phyloP scores from a whole-genome alignment of 2,888 invertebrate genomes.

The Phytoseiulus persimilis region DNA sequence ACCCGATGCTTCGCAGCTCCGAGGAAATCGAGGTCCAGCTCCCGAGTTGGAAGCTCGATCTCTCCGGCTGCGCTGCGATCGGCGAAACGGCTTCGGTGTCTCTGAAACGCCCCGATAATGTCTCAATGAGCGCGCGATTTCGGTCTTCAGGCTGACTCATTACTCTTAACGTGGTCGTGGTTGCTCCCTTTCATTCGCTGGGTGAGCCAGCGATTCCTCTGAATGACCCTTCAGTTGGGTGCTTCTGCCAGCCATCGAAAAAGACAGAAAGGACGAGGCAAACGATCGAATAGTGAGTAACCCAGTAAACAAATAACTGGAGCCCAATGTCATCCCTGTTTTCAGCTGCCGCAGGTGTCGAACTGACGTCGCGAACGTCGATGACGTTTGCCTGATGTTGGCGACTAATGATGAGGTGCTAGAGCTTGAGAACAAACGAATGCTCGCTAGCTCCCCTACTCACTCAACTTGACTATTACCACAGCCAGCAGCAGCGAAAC shows the following conservation, averaged over 20 bases:
- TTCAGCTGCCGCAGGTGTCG: constrained; percentile 5
- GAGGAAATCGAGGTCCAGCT: neutral
- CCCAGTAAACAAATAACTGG: neutral
- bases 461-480: neutral
- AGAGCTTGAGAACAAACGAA: neutral
- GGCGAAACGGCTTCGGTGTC: neutral
- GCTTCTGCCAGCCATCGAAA: neutral
- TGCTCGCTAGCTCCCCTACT: neutral
- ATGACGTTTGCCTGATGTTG: neutral
- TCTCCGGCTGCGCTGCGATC: neutral
- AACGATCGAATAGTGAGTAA: neutral
- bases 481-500: neutral
- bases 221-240: neutral
- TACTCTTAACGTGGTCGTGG: neutral
- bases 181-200: neutral
- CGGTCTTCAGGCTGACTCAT: neutral
- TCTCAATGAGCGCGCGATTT: neutral
- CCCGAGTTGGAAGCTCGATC: neutral
- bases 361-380: neutral
- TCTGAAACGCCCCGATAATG: neutral
- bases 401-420: neutral
- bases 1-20: neutral
- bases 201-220: neutral
- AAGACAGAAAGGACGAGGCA: neutral
- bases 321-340: neutral